A percentile compares a stretch with the other conserved stretches of the same genome.
Evolutionary conservation across 2,797 vertebrate genomes (phyloP).

Genomic region (Morelia viridis): DNA sequence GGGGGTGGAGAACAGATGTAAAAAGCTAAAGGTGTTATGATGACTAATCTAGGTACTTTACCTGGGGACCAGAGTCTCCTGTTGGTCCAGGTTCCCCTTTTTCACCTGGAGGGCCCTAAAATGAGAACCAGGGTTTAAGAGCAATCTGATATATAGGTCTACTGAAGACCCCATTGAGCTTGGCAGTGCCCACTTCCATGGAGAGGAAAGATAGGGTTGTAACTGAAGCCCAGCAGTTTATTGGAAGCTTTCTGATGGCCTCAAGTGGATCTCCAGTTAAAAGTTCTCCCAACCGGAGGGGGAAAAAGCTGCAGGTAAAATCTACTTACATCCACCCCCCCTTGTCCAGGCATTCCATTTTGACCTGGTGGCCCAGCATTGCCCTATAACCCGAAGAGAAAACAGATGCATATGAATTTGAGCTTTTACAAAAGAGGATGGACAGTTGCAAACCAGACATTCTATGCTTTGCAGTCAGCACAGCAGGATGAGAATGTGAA

Average conservation of each 20-base stretch:
- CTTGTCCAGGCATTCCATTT: constrained; percentile 74
- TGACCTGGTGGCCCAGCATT: constrained; percentile 75
- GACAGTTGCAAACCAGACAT: neutral
- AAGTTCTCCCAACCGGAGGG: neutral
- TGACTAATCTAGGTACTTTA: constrained; percentile 62
- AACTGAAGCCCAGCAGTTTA: neutral
- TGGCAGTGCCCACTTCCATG: neutral
- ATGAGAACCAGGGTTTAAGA: neutral
- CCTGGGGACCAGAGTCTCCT: constrained; percentile 74
- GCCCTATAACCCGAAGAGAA: constrained; percentile 71
- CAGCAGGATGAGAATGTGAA: neutral
- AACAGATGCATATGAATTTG: neutral
- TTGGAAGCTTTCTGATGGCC: neutral
- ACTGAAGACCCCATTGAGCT: neutral
- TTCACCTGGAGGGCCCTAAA: constrained; percentile 77
- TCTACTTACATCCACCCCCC: constrained; percentile 76
- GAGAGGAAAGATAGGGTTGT: neutral
- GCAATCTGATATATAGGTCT: neutral
- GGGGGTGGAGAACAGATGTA: too few species aligned
- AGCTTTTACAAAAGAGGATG: neutral
- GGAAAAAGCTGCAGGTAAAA: neutral
- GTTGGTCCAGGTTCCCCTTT: constrained; percentile 74
- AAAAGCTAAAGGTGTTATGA: neutral
- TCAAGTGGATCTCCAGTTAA: neutral
- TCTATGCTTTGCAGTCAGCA: neutral